phyloP scores from a whole-genome alignment of 1,140 invertebrate genomes.

The Halesus radiatus region DNA sequence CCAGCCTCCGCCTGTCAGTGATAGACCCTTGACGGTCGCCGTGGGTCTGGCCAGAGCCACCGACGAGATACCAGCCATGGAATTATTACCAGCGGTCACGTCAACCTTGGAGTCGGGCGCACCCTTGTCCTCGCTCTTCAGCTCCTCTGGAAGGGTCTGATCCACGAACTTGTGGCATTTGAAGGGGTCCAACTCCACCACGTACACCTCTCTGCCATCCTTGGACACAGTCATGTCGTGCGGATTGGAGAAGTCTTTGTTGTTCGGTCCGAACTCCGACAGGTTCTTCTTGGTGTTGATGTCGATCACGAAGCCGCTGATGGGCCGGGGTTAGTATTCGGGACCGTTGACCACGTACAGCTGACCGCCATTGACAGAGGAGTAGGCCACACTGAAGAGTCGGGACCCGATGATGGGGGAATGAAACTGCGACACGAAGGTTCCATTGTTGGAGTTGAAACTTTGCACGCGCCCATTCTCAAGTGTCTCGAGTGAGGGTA shows the following conservation, averaged over 20 bases:
- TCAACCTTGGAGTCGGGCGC: slow-evolving; percentile 49
- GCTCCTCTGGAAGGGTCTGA: slow-evolving; percentile 56
- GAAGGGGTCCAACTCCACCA: slow-evolving; percentile 79
- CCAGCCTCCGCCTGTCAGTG: slow-evolving; percentile 33
- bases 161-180: slow-evolving; percentile 76
- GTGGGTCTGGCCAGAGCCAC: slow-evolving; percentile 64
- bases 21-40: slow-evolving; percentile 60
- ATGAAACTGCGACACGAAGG: slow-evolving; percentile 74
- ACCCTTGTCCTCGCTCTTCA: slow-evolving; percentile 61
- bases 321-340: slow-evolving; percentile 60
- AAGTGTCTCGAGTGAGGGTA: too few relatives aligned
- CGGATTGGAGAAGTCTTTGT: slow-evolving; percentile 75
- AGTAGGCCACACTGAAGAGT: slow-evolving; percentile 81
- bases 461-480: slow-evolving; percentile 90
- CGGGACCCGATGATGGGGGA: slow-evolving; percentile 74
- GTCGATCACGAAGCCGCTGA: slow-evolving; percentile 80
- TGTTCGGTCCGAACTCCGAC: slow-evolving; percentile 74
- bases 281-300: slow-evolving; percentile 72
- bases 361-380: slow-evolving; percentile 66
- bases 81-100: slow-evolving; percentile 9
- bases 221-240: slow-evolving; percentile 81
- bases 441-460: slow-evolving; percentile 77
- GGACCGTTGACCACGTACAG: slow-evolving; percentile 71
- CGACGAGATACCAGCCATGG: slow-evolving; percentile 27
- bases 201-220: slow-evolving; percentile 80